phyloP scores from a whole-genome alignment of 2,888 invertebrate species.

The Caenorhabditis sinica region DNA sequence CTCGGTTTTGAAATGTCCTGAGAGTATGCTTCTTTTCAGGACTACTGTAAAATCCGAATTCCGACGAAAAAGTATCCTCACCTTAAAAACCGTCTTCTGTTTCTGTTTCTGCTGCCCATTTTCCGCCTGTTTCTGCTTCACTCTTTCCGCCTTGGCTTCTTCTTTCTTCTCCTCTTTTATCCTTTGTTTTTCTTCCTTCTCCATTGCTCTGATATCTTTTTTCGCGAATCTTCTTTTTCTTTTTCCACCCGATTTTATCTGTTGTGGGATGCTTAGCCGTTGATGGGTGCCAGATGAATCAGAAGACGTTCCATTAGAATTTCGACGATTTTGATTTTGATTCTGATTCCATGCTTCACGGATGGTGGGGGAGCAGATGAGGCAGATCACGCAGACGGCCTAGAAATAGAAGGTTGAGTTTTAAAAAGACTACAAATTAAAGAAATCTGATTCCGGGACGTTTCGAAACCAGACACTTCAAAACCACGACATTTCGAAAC shows the following conservation, averaged over 20 bases:
- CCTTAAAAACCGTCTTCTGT: constrained; percentile 11
- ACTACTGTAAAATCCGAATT: too few relatives aligned
- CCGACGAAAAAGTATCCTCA: background rate
- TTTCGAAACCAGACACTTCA: too few relatives aligned
- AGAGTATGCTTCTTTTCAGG: too few relatives aligned
- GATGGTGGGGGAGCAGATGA: background rate
- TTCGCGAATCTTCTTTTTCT: constrained; percentile 38
- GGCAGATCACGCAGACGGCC: background rate
- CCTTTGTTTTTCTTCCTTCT: constrained; percentile 40
- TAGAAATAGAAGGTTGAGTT: background rate
- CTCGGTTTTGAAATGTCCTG: too few relatives aligned
- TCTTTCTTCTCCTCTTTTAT: constrained; percentile 39
- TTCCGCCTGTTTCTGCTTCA: constrained; percentile 22
- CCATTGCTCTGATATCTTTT: constrained; percentile 46
- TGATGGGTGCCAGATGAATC: background rate
- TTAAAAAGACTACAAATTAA: constrained; percentile 7
- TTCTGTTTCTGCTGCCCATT: constrained; percentile 21
- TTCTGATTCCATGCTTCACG: background rate
- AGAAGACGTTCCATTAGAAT: background rate
- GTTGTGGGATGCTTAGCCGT: background rate
- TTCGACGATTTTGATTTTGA: background rate
- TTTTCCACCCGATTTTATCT: constrained; percentile 21
- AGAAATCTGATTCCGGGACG: too few relatives aligned
- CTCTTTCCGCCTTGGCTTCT: constrained; percentile 33
- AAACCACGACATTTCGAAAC: too few relatives aligned